Base-by-base conservation (phyloP, 2,797 vertebrate genomes). In the Poeciliopsis presidionis region DNA sequence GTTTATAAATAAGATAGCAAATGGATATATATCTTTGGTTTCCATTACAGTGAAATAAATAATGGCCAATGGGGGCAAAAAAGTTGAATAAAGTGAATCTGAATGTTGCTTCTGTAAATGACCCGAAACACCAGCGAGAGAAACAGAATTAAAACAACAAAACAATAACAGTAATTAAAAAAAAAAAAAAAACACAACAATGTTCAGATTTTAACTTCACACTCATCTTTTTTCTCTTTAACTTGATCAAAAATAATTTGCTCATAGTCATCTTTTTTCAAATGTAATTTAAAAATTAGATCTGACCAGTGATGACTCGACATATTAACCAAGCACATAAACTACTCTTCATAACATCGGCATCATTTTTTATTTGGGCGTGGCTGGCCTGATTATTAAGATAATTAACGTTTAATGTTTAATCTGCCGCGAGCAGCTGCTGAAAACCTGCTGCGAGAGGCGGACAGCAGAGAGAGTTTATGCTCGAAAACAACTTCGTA, bases 291-390 rank as follows among this genome's bases (percentile, higher is more conserved):
- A 39, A 65, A 36, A 65, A 5, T 39, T 0, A 2, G 61, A 65
- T 11, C 7, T 39, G 3, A 39, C 33, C 7, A 22, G 18, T 11
- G 36, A 18, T 63, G 30, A 16, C 7, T 12, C 22, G 39, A 39
- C 4, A 41, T 11, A 2, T 41, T 5, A 67, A 4, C 9, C 16
- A 53, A 53, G 13, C 20, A n/a, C 4, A 7, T 4, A 28, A 33
- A 28, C 55, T 8, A 7, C 22, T 41, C 72, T 25, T 28, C 5
- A 53, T 16, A 16, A 43, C 41, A 51, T 45, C 5, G 41, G 59
- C 39, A 59, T 41, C 7, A 20, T 53, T 53, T 45, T 81, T 86
- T 75, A 88, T 88, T 88, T 78, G 84, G 86, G 81, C 1, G 86
- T 53, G 65, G 79, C 47, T 11, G 7, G 51, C 22, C 75, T 88